Conservation (phyloP, 2,797 vertebrate genomes). For the Lophotriccus pileatus region DNA sequence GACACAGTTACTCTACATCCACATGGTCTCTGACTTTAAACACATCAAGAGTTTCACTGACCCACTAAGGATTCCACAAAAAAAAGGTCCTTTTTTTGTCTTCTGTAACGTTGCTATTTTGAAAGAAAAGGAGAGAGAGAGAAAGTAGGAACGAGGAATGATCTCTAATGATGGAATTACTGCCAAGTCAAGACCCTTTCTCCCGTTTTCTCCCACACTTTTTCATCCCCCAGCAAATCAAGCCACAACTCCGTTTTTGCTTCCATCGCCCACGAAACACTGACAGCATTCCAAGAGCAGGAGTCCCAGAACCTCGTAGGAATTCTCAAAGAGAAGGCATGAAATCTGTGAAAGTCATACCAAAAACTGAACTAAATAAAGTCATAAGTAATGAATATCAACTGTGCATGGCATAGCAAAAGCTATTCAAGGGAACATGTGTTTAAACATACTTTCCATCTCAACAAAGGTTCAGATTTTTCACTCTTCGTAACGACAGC, state of each 20-base stretch:
- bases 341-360: slow-evolving; percentile 10
- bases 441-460: slow-evolving; percentile 38
- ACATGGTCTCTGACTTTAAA: background rate
- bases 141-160: background rate
- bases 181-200: background rate
- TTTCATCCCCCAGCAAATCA: background rate
- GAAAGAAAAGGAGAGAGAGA: background rate
- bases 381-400: background rate
- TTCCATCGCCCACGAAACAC: accelerated
- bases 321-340: background rate
- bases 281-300: background rate
- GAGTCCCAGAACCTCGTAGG: background rate
- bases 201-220: background rate
- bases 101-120: background rate
- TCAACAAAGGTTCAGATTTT: background rate
- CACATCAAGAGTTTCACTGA: background rate
- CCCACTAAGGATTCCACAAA: background rate
- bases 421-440: background rate
- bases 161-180: background rate
- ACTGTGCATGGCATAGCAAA: background rate
- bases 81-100: background rate
- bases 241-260: background rate
- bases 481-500: background rate
- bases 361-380: slow-evolving; percentile 20
- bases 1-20: background rate